Conservation (phyloP, 2,113 vertebrate species). For the Xiphophorus couchianus region DNA sequence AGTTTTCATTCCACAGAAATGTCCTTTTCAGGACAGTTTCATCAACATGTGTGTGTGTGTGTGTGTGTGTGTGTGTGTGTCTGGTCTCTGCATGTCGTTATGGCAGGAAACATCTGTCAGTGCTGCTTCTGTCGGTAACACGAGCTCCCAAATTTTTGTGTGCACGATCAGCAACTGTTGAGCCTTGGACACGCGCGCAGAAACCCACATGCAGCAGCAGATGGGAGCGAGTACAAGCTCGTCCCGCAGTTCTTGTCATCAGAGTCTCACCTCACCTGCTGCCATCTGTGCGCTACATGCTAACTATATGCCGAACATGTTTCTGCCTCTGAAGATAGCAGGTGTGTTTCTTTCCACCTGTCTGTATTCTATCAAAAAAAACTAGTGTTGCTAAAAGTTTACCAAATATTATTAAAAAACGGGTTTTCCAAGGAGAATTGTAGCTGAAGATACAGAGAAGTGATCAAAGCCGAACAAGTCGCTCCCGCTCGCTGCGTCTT, state of each 20-base stretch:
- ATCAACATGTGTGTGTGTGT: neutral
- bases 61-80: neutral
- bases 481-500: neutral
- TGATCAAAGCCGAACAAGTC: conserved; percentile 7
- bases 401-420: neutral
- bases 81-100: neutral
- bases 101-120: conserved; percentile 37
- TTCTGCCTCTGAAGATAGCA: neutral
- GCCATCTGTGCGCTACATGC: conserved; percentile 14
- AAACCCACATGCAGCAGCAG: neutral
- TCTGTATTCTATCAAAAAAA: neutral
- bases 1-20: neutral
- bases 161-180: conserved; percentile 5
- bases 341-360: neutral
- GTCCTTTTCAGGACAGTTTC: neutral
- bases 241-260: conserved; percentile 16
- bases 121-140: conserved; percentile 23
- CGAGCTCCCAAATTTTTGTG: conserved; percentile 11
- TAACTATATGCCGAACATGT: neutral
- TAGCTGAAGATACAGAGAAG: neutral
- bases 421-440: neutral
- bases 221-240: neutral
- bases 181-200: neutral
- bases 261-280: conserved; percentile 20
- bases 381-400: neutral